Base-by-base conservation (phyloP, 1,140 invertebrate species). In the Drosophila leontia region DNA sequence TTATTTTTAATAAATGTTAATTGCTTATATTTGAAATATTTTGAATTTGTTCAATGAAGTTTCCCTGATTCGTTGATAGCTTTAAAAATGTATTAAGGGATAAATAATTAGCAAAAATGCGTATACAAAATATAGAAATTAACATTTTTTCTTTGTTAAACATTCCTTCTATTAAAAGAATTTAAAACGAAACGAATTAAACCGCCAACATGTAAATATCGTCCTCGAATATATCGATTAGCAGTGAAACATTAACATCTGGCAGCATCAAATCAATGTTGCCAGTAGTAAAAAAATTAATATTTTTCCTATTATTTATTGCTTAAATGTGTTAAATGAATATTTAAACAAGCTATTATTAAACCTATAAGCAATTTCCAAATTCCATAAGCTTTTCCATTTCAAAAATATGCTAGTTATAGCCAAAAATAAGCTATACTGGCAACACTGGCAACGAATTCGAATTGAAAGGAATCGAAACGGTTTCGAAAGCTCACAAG, bases 401-500 rank as follows among this genome's bases (percentile, higher is more conserved):
- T n/a, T 15, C 3, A 0, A n/a, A n/a, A 41, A 41, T 15, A 15
- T n/a, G 6, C 39, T 6, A 41, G 15, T 6, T 41, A 7, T 15
- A 15, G 39, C 15, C 39, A 7, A 6, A 41, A n/a, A 41, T 7
- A 41, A 15, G 39, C 39, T n/a, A 2, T 15, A 41, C 6, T 41
- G 15, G 15, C 39, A 29, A 29, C 26, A 29, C 26, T 29, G 26
- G 17, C 42, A 19, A 44, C 26, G 26, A 44, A 50, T 50, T 48
- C 9, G 26, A 37, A 35, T n/a, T 39, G 51, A 34, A 53, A 61
- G 57, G 23, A 47, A 12, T 0, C 1, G 17, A 34, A 53, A 39
- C 34, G 34, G 29, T 7, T 67, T 67, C 63, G 45, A 68, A 68
- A 50, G 44, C 34, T 17, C 44, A 34, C 42, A 48, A 60, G n/a